Percentiles rank a stretch among this genome's conserved stretches.
These are phyloP conservation scores for Calliphora vomitoria DNA, from an alignment of 2,888 invertebrate genomes.

Conservation along the genomic window DNA sequence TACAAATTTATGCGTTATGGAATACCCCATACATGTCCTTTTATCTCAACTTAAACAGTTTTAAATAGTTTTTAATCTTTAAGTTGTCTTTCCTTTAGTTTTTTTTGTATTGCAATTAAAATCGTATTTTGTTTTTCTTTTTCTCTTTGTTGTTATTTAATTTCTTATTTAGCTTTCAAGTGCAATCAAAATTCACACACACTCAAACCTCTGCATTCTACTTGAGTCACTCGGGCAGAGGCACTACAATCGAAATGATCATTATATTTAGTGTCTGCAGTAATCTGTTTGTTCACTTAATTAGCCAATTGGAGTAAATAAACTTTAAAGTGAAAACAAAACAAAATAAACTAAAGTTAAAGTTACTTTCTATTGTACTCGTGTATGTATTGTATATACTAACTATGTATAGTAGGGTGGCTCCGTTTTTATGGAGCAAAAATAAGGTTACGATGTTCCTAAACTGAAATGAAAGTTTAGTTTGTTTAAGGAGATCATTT, in stretches of 20 bases:
- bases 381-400: background rate
- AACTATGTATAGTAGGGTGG: background rate
- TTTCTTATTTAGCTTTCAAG: slow-evolving; percentile 43
- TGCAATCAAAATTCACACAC: slow-evolving; percentile 41
- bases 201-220: slow-evolving; percentile 13
- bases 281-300: slow-evolving; percentile 52
- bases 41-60: slow-evolving; percentile 23
- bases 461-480: no score
- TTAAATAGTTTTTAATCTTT: slow-evolving; percentile 37
- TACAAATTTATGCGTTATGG: no score
- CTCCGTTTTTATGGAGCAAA: no score
- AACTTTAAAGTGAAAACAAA: slow-evolving; percentile 67
- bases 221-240: slow-evolving; percentile 5
- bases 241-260: slow-evolving; percentile 28
- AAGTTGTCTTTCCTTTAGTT: slow-evolving; percentile 22
- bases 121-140: background rate
- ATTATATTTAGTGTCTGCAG: slow-evolving; percentile 34
- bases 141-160: slow-evolving; percentile 9
- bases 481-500: no score
- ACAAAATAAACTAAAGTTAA: slow-evolving; percentile 14
- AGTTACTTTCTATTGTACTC: slow-evolving; percentile 61
- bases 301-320: slow-evolving; percentile 67
- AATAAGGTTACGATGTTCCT: no score
- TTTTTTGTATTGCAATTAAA: slow-evolving; percentile 44
- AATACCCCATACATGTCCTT: slow-evolving; percentile 21